Base-by-base conservation (phyloP, 2,113 vertebrate genomes). In the Calyptommatus sinebrachiatus region DNA sequence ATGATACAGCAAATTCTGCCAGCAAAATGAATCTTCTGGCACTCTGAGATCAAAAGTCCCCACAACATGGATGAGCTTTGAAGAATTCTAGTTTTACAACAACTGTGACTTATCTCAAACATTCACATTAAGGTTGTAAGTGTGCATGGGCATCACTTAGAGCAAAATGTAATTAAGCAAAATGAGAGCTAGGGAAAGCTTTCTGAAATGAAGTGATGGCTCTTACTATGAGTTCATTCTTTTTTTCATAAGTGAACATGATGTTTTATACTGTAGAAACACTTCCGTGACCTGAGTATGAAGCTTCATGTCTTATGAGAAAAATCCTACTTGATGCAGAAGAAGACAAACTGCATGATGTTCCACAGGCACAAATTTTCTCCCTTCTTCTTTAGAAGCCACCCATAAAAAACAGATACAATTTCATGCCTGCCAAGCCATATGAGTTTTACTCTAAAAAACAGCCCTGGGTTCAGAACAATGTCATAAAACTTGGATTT, bases 271-370 rank as follows among this genome's bases (percentile, higher is more conserved):
- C 24, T 70, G 5, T 31, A 78, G 50, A 24, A 78, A 85, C 73
- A 79, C 4, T 21, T 72, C 24, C n/a, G 16, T 50, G 67, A 76
- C 2, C 22, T 31, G 24, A 81, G 61, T 20, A 21, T 61, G 81
- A 29, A 73, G 83, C 41, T 12, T 48, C 65, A 24, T 20, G 16
- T 16, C 68, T 88, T 79, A 69, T 72, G 31, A 79, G 74, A 75
- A 87, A 83, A 62, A 75, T 35, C 45, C 16, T n/a, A 76, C 29
- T 29, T 29, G 65, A 66, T 82, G 66, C 8, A 22, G 2, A 76
- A 28, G 65, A 88, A 75, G 57, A 83, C 26, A 78, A 84, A 81
- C 71, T 79, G 6, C 78, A 79, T 83, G 75, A 87, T 50, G 65
- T 5, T 18, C 63, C n/a, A 73, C 35, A 63, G n/a, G 77, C 73